Evolutionary conservation across 92 coral and sea anemone genomes (phyloP), one percentile per base, ranked within the genome.

Genomic region (Diadumene lineata): DNA sequence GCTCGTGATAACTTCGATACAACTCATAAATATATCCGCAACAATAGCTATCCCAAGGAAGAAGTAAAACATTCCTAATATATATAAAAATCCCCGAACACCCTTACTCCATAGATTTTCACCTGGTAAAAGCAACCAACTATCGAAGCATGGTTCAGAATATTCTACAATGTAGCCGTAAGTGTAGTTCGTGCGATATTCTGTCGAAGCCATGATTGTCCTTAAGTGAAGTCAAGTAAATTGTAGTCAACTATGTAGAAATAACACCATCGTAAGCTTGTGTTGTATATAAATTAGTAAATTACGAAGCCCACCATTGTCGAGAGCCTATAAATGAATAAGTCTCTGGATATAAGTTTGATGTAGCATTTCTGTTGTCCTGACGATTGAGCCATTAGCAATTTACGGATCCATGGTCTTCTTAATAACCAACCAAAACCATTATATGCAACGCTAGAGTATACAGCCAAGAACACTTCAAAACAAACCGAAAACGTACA

Each of bases 1-100:
- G 61, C 97, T 91, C 0, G 97, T 91, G 24, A 91, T 91, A 1
- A 91, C 97, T 19, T 91, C 97, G 24, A 91, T 88, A 25, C 86
- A 84, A 71, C 97, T 89, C 91, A 91, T 88, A 60, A 91, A 91
- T 50, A 91, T 91, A 34, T 91, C 97, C 0, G 97, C 97, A 24
- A 91, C 92, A 74, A 91, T 91, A 51, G 97, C 97, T 50, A 91
- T 91, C 9, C 97, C 97, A 18, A 91, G 79, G 64, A 91, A 91
- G 22, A 85, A 50, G 43, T 91, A 91, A 19, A 88, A 75, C 91
- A 91, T 81, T 0, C 89, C 97, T 32, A 85, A 32, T 11, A 76
- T 64, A 33, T 91, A 91, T 27, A 91, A 66, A 73, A 88, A 75
- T 4, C 90, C 93, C 13, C 85, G 90, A 13, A 88, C 22, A 0